Conservation (phyloP, 2,797 vertebrate genomes). For the Alauda arvensis region DNA sequence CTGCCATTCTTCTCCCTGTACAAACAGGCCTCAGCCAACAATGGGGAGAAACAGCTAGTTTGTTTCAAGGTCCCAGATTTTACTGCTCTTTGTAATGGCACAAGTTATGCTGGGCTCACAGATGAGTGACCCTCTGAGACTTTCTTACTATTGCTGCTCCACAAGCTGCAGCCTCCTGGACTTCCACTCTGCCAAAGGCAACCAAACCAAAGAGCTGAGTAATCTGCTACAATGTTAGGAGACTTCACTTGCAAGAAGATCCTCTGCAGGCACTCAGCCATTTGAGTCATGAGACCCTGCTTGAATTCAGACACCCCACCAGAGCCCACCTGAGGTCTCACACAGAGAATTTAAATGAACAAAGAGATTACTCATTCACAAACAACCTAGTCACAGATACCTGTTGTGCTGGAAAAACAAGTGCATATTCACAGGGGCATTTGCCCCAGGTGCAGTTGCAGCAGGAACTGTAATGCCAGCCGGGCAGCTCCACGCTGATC, state of each 20-base stretch:
- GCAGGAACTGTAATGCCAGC: background rate
- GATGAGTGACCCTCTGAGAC: background rate
- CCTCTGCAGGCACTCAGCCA: fast-evolving
- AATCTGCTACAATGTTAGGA: background rate
- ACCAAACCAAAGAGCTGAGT: background rate
- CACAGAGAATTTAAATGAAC: background rate
- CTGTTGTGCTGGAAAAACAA: background rate
- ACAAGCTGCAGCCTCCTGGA: background rate
- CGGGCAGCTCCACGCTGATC: fast-evolving
- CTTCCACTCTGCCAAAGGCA: background rate
- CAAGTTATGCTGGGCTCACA: background rate
- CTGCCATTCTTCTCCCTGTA: conserved; percentile 2
- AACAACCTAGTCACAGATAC: background rate
- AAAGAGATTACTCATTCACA: background rate
- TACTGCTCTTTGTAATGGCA: background rate
- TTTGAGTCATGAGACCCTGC: background rate
- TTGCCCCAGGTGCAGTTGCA: background rate
- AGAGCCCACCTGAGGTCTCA: background rate
- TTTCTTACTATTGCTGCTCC: background rate
- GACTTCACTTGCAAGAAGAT: background rate
- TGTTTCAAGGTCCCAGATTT: background rate
- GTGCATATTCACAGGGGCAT: fast-evolving
- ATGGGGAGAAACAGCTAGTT: background rate
- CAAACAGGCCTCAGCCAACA: background rate
- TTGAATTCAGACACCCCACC: background rate